A percentile compares a stretch with the other conserved stretches of the same genome.
phyloP scores from a whole-genome alignment of 2,113 vertebrate species.

The Xyliphius kryptos region DNA sequence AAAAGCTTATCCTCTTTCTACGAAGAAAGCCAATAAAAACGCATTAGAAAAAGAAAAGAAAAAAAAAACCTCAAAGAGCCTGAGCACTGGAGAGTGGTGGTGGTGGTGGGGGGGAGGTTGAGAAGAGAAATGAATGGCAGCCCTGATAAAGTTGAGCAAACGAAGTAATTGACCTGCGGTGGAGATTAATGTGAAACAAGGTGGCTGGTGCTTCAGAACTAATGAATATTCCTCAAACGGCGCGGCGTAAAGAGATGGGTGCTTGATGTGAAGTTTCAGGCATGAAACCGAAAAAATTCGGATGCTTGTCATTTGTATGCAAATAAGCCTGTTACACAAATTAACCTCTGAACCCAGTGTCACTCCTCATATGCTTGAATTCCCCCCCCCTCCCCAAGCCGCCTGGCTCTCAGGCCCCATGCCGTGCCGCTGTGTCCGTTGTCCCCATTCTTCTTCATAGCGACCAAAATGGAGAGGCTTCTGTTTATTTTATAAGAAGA shows the following conservation, averaged over 20 bases:
- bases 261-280: conserved; percentile 86
- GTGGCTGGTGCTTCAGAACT: conserved; percentile 87
- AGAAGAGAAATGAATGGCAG: conserved; percentile 75
- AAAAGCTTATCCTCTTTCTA: conserved; percentile 60
- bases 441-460: conserved; percentile 46
- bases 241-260: conserved; percentile 65
- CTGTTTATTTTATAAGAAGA: conserved; percentile 71
- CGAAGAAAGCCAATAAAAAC: conserved; percentile 65
- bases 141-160: conserved; percentile 86
- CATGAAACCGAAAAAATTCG: conserved; percentile 87
- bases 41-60: conserved; percentile 49
- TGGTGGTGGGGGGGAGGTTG: conserved; percentile 38
- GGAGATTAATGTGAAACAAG: conserved; percentile 94
- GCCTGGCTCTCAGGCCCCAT: conserved; percentile 49
- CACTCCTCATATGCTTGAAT: conserved; percentile 93
- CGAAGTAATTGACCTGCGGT: conserved; percentile 91
- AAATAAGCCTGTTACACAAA: conserved; percentile 97
- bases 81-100: conserved; percentile 59
- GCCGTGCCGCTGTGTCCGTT: conserved; percentile 55
- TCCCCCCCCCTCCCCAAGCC: conserved; percentile 46
- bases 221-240: conserved; percentile 88
- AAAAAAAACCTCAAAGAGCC: conserved; percentile 72
- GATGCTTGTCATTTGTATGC: conserved; percentile 99
- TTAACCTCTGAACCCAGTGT: conserved; percentile 95
- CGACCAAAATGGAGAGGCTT: conserved; percentile 55